These are phyloP conservation scores for Henricia sp. DNA, from an alignment of 53 echinoderm and acorn worm genomes.

Conservation along the genomic window DNA sequence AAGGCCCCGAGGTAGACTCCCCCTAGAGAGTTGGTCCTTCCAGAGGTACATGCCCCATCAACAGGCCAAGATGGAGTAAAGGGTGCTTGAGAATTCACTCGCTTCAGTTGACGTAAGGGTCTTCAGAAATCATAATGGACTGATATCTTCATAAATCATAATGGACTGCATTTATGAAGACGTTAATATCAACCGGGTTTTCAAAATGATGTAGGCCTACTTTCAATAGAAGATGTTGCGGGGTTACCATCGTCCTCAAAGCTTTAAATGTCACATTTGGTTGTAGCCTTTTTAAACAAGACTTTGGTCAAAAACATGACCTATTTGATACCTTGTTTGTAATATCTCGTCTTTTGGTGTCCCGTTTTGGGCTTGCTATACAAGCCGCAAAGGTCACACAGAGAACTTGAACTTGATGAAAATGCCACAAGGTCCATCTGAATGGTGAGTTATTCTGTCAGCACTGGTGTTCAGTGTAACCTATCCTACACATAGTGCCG, in stretches of 20 bases:
- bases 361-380: too few relatives aligned
- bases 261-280: too few relatives aligned
- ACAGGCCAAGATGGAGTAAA: background rate
- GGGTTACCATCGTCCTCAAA: too few relatives aligned
- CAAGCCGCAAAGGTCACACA: conserved; percentile 6
- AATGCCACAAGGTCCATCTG: conserved; percentile 27
- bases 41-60: background rate
- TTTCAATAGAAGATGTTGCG: too few relatives aligned
- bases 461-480: background rate
- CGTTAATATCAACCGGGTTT: too few relatives aligned
- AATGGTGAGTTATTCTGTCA: background rate
- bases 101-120: background rate
- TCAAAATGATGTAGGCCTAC: too few relatives aligned
- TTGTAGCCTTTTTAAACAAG: too few relatives aligned
- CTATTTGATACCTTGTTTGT: too few relatives aligned
- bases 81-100: background rate
- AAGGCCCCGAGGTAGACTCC: background rate
- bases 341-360: too few relatives aligned
- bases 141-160: conserved; percentile 6
- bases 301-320: too few relatives aligned
- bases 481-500: background rate
- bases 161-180: background rate
- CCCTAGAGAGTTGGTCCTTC: background rate
- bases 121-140: background rate
- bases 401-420: conserved; percentile 13